Percentiles rank a stretch among this genome's conserved stretches.
phyloP scores from a whole-genome alignment of 1,140 invertebrate genomes.

The Phymorhynchus buccinoides region DNA sequence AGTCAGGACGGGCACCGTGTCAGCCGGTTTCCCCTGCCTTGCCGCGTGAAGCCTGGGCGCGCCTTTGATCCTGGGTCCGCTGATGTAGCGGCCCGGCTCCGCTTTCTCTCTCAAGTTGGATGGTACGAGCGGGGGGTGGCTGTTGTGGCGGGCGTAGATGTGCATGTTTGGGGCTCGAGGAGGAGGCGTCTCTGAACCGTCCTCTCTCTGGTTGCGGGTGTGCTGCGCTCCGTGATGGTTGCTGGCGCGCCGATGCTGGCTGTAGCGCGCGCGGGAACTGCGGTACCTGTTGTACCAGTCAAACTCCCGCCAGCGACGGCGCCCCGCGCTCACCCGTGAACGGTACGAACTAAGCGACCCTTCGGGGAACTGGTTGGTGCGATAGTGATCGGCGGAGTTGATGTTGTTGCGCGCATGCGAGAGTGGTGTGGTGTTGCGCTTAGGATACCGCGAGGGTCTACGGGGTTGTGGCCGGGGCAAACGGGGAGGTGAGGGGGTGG shows the following conservation, averaged over 20 bases:
- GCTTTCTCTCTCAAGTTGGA: background rate
- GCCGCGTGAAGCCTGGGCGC: background rate
- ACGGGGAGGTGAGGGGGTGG: background rate
- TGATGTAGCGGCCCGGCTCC: constrained; percentile 25
- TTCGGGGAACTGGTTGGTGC: constrained; percentile 21
- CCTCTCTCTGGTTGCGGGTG: background rate
- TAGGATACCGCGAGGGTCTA: background rate
- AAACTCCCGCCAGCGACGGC: constrained; percentile 27
- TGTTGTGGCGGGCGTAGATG: constrained; percentile 18
- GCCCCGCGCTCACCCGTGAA: constrained; percentile 4
- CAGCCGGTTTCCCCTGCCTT: background rate
- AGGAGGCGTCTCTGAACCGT: background rate
- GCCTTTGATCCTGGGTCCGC: constrained; percentile 9
- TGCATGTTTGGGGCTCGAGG: constrained; percentile 12
- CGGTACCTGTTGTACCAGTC: constrained; percentile 33
- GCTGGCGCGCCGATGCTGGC: background rate
- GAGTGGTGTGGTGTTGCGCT: background rate
- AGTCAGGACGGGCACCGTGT: background rate
- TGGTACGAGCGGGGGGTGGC: background rate
- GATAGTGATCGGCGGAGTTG: constrained; percentile 8
- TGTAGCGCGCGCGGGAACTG: background rate
- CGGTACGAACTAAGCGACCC: background rate
- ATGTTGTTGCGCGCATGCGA: background rate
- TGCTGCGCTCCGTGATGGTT: background rate
- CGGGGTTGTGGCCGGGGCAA: background rate